These are phyloP conservation scores for Luidia sarsii DNA, from an alignment of 53 echinoderm and acorn worm genomes.

Conservation along the genomic window DNA sequence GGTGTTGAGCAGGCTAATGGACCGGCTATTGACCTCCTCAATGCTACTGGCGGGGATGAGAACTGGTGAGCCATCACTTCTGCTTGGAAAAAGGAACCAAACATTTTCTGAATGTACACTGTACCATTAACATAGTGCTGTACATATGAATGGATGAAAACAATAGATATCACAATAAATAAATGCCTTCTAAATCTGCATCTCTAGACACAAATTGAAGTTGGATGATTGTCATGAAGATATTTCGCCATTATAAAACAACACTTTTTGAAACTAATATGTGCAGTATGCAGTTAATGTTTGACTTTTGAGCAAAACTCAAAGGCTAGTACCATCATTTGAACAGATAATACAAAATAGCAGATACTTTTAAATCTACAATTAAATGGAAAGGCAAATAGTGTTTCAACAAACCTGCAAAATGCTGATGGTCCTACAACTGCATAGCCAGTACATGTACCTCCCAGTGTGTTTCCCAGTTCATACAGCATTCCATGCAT, in stretches of 20 bases:
- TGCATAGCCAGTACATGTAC: slow-evolving; percentile 87
- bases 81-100: slow-evolving; percentile 3
- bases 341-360: too few species aligned
- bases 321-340: too few species aligned
- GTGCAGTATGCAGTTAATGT: too few species aligned
- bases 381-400: too few species aligned
- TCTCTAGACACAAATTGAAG: too few species aligned
- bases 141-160: not conserved
- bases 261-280: too few species aligned
- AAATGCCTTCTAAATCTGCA: not conserved
- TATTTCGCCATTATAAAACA: too few species aligned
- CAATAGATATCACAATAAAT: not conserved
- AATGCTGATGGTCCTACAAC: slow-evolving; percentile 94
- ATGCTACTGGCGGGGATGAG: slow-evolving; percentile 77
- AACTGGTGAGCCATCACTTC: slow-evolving; percentile 74
- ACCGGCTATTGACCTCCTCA: slow-evolving; percentile 85
- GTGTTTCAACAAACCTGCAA: slow-evolving; percentile 86
- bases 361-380: too few species aligned
- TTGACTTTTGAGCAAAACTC: too few species aligned
- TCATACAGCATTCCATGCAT: slow-evolving; percentile 88
- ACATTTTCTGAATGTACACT: not conserved
- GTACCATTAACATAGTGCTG: not conserved
- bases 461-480: slow-evolving; percentile 83
- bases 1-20: slow-evolving; percentile 84
- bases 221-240: too few species aligned